A percentile compares a stretch with the other conserved stretches of the same genome.
These are phyloP conservation scores for Hypocryptadius cinnamomeus DNA, from an alignment of 2,113 vertebrate genomes.

Conservation along the genomic window DNA sequence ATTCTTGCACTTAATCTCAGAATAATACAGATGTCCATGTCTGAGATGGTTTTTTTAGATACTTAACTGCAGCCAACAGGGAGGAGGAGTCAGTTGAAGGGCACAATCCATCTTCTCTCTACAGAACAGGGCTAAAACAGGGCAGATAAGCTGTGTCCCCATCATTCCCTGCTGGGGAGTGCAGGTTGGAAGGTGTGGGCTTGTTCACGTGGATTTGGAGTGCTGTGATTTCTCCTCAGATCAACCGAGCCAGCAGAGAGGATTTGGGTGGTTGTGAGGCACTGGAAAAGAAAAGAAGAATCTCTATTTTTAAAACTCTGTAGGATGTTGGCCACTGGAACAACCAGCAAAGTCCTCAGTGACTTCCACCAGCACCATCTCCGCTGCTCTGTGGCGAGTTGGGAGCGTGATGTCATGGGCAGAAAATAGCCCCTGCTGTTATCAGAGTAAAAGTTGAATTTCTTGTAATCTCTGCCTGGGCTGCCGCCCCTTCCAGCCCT, in stretches of 20 bases:
- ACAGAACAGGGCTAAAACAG: not conserved
- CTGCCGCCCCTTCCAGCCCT: not conserved
- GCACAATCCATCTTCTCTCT: not conserved
- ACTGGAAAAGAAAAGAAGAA: not conserved
- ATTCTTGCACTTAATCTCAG: not conserved
- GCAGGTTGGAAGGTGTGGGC: not conserved
- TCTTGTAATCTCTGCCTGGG: not conserved
- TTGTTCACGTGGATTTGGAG: not conserved
- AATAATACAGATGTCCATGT: not conserved
- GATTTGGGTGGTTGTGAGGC: not conserved
- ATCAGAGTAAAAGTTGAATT: slow-evolving; percentile 5
- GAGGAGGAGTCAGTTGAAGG: not conserved
- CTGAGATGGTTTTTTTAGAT: not conserved
- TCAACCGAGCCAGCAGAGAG: not conserved
- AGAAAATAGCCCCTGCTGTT: slow-evolving; percentile 36
- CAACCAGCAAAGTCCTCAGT: fast-evolving
- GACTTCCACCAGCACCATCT: not conserved
- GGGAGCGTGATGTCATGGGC: not conserved
- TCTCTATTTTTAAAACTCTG: fast-evolving
- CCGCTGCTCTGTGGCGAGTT: not conserved
- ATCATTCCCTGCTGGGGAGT: not conserved
- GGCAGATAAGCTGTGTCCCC: not conserved
- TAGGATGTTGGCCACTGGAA: not conserved
- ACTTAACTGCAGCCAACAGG: not conserved
- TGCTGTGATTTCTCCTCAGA: not conserved